Conservation (phyloP, 2,888 invertebrate genomes). For the Geotrupes spiniger region DNA sequence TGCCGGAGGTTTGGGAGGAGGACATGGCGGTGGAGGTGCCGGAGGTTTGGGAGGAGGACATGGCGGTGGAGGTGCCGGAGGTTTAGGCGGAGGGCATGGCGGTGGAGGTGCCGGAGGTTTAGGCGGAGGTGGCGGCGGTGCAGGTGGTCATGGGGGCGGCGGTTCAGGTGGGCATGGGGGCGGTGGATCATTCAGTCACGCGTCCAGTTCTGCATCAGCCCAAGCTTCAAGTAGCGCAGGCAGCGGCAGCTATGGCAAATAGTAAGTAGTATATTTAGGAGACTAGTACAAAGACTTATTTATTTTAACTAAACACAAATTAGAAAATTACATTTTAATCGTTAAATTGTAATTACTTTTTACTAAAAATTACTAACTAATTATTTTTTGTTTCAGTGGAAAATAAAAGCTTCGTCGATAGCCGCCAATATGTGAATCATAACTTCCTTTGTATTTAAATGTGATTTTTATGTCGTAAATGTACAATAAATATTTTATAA, state of each 20-base stretch:
- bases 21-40: constrained; percentile 8
- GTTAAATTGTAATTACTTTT: background rate
- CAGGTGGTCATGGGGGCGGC: constrained; percentile 22
- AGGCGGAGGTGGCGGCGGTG: constrained; percentile 20
- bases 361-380: background rate
- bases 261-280: constrained; percentile 8
- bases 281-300: background rate
- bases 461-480: too few relatives aligned
- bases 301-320: background rate
- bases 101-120: constrained; percentile 16
- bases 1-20: constrained; percentile 13
- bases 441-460: too few relatives aligned
- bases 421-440: too few relatives aligned
- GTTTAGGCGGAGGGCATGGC: constrained; percentile 13
- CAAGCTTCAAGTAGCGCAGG: constrained; percentile 7
- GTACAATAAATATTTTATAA: too few relatives aligned
- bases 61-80: constrained; percentile 13
- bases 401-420: background rate
- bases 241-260: constrained; percentile 12
- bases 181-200: constrained; percentile 12
- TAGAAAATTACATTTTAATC: background rate
- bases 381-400: constrained; percentile 3
- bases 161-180: constrained; percentile 16
- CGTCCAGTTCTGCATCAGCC: constrained; percentile 10
- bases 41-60: constrained; percentile 14